phyloP scores from a whole-genome alignment of 2,113 vertebrate genomes.

The Eulemur rufifrons region DNA sequence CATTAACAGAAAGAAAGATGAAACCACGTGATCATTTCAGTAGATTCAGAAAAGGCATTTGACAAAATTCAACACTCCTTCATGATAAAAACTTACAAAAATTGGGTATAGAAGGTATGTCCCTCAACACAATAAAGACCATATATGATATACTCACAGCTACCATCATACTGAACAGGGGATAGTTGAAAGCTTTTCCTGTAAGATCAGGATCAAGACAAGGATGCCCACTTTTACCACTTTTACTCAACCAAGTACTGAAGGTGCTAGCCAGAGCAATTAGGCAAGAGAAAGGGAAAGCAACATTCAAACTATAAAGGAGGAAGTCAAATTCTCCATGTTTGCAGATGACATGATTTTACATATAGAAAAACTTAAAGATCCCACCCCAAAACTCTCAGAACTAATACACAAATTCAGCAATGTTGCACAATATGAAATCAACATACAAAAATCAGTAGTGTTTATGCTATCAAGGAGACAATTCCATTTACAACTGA shows the following conservation, averaged over 20 bases:
- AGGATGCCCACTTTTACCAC: not conserved
- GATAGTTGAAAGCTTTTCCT: not conserved
- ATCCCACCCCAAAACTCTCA: not conserved
- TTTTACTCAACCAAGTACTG: not conserved
- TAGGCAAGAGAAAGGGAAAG: not conserved
- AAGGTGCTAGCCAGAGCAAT: not conserved
- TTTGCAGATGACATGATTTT: not conserved
- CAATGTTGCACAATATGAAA: not conserved
- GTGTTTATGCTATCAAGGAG: not conserved
- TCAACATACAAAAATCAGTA: not conserved
- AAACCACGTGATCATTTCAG: not conserved
- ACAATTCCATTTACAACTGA: not conserved
- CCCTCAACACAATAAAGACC: not conserved
- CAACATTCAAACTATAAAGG: not conserved
- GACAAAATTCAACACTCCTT: not conserved
- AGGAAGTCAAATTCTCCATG: not conserved
- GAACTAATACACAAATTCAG: not conserved
- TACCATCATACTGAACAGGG: not conserved
- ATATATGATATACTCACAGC: not conserved
- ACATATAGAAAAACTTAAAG: not conserved
- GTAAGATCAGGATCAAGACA: not conserved
- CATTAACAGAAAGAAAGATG: not conserved
- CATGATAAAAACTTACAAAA: not conserved
- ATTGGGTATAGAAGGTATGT: not conserved
- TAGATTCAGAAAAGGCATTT: not conserved